Percentiles rank a stretch among this genome's conserved stretches.
Conservation (phyloP, 2,797 vertebrate genomes). For the Nannoperca obscura region DNA sequence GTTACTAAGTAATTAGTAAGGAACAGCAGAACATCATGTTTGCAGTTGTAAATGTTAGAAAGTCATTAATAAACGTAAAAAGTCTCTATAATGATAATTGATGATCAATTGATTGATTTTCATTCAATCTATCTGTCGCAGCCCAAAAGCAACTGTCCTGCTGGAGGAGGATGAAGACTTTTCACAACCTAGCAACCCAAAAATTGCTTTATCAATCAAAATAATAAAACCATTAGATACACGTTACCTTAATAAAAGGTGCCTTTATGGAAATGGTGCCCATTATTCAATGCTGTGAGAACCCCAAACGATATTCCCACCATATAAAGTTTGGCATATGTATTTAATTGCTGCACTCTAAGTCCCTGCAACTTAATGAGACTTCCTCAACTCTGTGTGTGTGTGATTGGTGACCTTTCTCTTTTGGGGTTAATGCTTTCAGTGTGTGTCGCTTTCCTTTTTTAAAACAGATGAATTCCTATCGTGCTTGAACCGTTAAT, state of each 20-base stretch:
- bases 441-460: conserved; percentile 37
- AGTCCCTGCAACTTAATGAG: background rate
- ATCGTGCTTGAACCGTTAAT: conserved; percentile 20
- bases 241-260: background rate
- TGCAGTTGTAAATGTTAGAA: background rate
- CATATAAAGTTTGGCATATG: background rate
- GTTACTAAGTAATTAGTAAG: background rate
- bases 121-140: background rate
- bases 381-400: conserved; percentile 2
- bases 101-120: background rate
- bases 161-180: background rate
- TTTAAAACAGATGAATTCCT: conserved; percentile 45
- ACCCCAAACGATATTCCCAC: background rate
- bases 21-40: too few relatives aligned
- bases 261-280: background rate
- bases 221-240: background rate
- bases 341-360: background rate
- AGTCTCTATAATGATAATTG: background rate
- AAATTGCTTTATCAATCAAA: background rate
- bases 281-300: background rate
- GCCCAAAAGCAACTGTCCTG: background rate
- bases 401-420: conserved; percentile 31
- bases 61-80: too few relatives aligned
- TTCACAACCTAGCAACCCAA: too few relatives aligned
- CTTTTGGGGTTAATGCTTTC: conserved; percentile 40